These are phyloP conservation scores for Muschampia staudingeri DNA, from an alignment of 2,888 invertebrate species.

Conservation along the genomic window DNA sequence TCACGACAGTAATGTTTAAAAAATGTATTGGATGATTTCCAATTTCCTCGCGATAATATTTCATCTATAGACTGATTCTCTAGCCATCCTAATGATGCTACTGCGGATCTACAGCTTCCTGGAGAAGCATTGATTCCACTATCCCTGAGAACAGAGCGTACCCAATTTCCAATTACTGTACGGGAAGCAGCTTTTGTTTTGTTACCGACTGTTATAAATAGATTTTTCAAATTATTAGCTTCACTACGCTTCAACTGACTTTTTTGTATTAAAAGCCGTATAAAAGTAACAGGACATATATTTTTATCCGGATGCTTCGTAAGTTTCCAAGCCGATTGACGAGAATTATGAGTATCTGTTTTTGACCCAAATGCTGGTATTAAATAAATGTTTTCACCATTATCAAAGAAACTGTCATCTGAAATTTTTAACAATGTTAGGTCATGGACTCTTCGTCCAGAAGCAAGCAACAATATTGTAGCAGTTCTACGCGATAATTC, in stretches of 20 bases:
- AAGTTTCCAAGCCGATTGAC: background rate
- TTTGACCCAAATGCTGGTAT: background rate
- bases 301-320: background rate
- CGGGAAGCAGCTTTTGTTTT: background rate
- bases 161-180: background rate
- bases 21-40: slow-evolving; percentile 17
- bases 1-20: slow-evolving; percentile 6
- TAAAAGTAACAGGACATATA: background rate
- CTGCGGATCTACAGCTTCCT: background rate
- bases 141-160: background rate
- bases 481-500: background rate
- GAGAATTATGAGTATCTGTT: background rate
- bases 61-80: slow-evolving; percentile 5
- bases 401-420: background rate
- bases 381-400: background rate
- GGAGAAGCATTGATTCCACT: background rate
- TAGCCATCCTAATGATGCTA: slow-evolving; percentile 1
- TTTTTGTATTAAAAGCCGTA: background rate
- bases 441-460: background rate
- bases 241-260: background rate
- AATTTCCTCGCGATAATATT: background rate
- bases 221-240: background rate
- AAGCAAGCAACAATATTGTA: background rate
- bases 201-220: background rate
- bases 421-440: background rate